Evolutionary conservation across 2,888 invertebrate species (phyloP), one percentile per base, ranked within the genome.

Genomic region (Galerucella calmariensis): DNA sequence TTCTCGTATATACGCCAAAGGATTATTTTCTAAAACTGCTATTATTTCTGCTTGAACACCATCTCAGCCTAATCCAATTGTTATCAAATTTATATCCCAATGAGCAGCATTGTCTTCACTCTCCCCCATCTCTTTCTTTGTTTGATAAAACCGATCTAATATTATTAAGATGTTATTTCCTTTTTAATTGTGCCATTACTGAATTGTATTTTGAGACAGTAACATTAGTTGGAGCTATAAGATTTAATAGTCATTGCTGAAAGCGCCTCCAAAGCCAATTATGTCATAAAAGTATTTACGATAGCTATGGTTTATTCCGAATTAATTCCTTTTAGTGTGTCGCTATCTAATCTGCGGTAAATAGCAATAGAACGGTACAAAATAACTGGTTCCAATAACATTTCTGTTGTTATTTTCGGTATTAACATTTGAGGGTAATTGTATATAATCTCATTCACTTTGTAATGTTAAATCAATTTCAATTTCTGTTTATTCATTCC

Each of bases 191-290:
- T 59, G 46, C 69, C 69, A 73, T 73, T 65, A 69, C 69, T 63
- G 65, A 69, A 73, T 69, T 73, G 73, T 69, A 24, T 73, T 69
- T 63, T 69, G 69, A 51, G 63, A 58, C 27, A 44, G 69, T 48
- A 69, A 73, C 73, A 58, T 63, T 73, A 73, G 69, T 63, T 69
- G 65, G 65, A 63, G 69, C 65, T 65, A 73, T 73, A 68, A 73
- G 65, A 69, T 73, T 73, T 73, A 65, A 73, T 69, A 69, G 73
- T 41, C 16, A 69, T 63, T 59, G 65, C 48, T 73, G 67, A 63
- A 59, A 69, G 68, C 73, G 67, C 62, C 73, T 61, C 62, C 16
- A 35, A 67, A 61, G 61, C 67, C 67, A 74, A 74, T 71, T 66
- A 70, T 27, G 62, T 67, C 67, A 62, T 74, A 71, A 74, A 70